Percentiles rank a stretch among this genome's conserved stretches.
phyloP scores from a whole-genome alignment of 2,797 vertebrate species.

The Sarcophilus harrisii region DNA sequence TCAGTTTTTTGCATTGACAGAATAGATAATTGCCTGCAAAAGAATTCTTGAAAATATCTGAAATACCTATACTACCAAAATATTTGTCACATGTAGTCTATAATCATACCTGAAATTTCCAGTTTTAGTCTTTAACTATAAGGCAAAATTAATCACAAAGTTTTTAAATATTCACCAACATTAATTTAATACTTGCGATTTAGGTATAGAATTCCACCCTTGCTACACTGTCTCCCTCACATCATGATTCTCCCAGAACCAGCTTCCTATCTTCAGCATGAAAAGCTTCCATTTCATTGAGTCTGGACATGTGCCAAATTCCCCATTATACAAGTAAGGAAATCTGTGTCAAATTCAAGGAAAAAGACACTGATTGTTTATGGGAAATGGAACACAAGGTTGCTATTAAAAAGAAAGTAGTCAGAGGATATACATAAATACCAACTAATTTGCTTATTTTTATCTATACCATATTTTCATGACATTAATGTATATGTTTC shows the following conservation, averaged over 20 bases:
- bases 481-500: background rate
- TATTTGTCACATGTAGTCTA: background rate
- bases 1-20: background rate
- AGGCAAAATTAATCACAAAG: background rate
- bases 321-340: background rate
- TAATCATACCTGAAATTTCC: background rate
- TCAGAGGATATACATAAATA: background rate
- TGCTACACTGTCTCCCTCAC: background rate
- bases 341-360: background rate
- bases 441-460: background rate
- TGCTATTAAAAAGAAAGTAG: background rate
- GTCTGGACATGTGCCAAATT: background rate
- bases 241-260: background rate
- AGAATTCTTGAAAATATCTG: rapidly evolving
- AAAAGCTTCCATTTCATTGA: background rate
- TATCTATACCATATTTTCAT: background rate
- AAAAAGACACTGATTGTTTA: background rate
- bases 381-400: background rate
- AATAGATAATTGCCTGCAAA: background rate
- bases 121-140: background rate
- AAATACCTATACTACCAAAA: background rate
- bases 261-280: background rate
- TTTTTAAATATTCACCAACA: background rate
- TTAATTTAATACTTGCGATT: background rate
- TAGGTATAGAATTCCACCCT: background rate